These are phyloP conservation scores for Cryptoblepharus egeriae DNA, from an alignment of 2,797 vertebrate species.

Conservation along the genomic window DNA sequence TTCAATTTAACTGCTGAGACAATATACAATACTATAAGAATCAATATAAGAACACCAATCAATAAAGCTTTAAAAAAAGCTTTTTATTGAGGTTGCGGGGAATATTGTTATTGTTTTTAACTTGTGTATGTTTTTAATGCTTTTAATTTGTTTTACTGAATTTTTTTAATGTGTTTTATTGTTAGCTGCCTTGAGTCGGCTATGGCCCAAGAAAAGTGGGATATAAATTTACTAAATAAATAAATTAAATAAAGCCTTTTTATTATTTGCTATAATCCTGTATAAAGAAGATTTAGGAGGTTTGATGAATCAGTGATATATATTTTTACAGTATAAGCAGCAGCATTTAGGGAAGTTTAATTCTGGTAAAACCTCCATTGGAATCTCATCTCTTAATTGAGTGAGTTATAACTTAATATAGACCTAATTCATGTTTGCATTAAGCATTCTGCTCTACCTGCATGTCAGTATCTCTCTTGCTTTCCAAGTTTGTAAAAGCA, in stretches of 20 bases:
- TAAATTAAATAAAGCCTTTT: no score
- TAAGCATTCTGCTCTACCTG: background rate
- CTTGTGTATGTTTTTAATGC: no score
- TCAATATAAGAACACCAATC: background rate
- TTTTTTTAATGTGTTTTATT: no score
- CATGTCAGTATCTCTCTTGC: background rate
- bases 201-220: no score
- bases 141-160: no score
- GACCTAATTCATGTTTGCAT: no score
- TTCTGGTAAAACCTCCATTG: background rate
- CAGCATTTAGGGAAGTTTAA: background rate
- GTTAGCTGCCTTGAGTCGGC: no score
- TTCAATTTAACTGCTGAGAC: no score
- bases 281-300: background rate
- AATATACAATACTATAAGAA: no score
- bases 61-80: background rate
- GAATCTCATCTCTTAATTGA: background rate
- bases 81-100: no score
- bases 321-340: background rate
- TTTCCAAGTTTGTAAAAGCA: background rate
- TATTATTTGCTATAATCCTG: background rate
- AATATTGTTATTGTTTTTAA: no score
- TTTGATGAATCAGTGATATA: background rate
- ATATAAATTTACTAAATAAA: no score
- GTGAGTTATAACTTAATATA: background rate